Evolutionary conservation across 2,113 vertebrate genomes (phyloP).

Genomic region (Megaceryle torquata): DNA sequence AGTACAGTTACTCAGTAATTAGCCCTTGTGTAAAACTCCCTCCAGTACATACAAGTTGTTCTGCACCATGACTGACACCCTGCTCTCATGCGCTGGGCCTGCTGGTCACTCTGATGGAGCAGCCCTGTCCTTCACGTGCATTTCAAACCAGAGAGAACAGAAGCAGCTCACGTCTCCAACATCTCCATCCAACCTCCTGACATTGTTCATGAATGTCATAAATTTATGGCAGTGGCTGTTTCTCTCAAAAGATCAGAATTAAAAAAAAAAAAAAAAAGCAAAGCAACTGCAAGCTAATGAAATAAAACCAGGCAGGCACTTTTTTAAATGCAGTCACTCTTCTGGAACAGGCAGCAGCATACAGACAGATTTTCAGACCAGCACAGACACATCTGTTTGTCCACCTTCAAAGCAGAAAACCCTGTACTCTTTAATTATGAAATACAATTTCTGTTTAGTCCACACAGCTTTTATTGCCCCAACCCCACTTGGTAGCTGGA

Average conservation of each 20-base stretch:
- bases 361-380: not conserved
- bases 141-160: not conserved
- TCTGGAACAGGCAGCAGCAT: not conserved
- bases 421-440: not conserved
- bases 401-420: not conserved
- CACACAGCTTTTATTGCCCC: not conserved
- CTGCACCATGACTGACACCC: accelerated
- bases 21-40: not conserved
- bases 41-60: not conserved
- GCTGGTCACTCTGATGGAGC: not conserved
- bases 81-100: not conserved
- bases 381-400: not conserved
- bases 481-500: not conserved
- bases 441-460: not conserved
- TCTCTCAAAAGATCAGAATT: not conserved
- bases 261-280: not conserved
- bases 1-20: not conserved
- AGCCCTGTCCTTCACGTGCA: not conserved
- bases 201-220: accelerated
- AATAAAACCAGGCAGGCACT: not conserved
- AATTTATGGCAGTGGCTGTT: not conserved
- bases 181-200: not conserved
- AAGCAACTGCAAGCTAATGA: not conserved
- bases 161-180: accelerated
- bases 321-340: not conserved